Evolutionary conservation across 23 tunicate species (phyloP).

Genomic region (Halocynthia aurantium): DNA sequence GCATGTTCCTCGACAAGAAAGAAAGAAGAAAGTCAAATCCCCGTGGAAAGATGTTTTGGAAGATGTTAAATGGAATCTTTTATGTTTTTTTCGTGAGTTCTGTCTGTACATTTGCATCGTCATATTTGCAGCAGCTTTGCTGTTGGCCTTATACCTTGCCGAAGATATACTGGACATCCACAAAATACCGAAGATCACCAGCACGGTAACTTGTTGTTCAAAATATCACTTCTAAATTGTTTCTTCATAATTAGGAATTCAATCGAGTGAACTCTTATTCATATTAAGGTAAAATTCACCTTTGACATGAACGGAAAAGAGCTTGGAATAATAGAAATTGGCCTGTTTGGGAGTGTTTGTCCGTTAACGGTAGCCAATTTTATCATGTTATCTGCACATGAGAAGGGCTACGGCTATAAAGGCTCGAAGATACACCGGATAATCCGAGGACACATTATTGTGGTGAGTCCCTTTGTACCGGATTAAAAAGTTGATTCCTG

Average conservation of each 20-base stretch:
- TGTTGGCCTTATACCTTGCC: constrained; percentile 31
- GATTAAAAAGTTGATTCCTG: too few species aligned
- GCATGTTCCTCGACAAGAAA: too few species aligned
- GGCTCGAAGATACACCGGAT: constrained; percentile 45
- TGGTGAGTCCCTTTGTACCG: constrained; percentile 17
- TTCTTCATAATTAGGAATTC: not conserved
- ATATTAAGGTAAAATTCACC: constrained; percentile 45
- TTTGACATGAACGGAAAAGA: constrained; percentile 33
- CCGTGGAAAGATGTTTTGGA: too few species aligned
- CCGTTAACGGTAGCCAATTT: constrained; percentile 69
- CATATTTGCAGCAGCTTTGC: not conserved
- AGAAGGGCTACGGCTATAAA: constrained; percentile 68
- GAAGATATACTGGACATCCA: constrained; percentile 19
- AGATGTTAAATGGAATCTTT: too few species aligned
- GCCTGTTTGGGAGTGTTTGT: constrained; percentile 62
- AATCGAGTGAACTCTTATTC: not conserved
- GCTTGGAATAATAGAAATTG: constrained; percentile 46
- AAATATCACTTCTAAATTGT: not conserved
- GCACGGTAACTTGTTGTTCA: constrained; percentile 29
- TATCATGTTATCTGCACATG: constrained; percentile 50
- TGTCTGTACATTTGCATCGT: too few species aligned
- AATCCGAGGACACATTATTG: constrained; percentile 33
- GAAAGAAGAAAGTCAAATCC: too few species aligned
- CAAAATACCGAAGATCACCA: constrained; percentile 44
- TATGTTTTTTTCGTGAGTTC: too few species aligned